Conservation (phyloP, 2,888 invertebrate species). For the Sinohyriopsis cumingii region DNA sequence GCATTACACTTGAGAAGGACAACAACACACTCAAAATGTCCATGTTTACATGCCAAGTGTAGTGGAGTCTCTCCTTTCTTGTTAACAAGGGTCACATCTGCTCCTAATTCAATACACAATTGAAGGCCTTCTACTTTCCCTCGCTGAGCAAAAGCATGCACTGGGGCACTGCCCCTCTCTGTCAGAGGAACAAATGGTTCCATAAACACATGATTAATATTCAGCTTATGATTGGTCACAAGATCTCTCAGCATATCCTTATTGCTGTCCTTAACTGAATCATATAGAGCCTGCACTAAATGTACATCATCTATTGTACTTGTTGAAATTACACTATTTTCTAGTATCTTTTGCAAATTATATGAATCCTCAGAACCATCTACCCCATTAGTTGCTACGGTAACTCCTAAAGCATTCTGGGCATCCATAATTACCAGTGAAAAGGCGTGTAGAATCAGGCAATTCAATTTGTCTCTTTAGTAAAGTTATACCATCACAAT, state of each 20-base stretch:
- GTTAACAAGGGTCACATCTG: conserved; percentile 41
- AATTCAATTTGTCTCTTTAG: no score
- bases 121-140: conserved; percentile 39
- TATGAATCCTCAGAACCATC: no score
- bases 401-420: no score
- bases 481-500: no score
- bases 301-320: no score
- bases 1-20: conserved; percentile 41
- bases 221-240: conserved; percentile 14
- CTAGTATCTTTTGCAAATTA: no score
- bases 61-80: conserved; percentile 54
- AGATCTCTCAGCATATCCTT: conserved; percentile 25
- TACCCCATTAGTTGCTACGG: no score
- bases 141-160: conserved; percentile 47
- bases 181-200: conserved; percentile 45
- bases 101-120: conserved; percentile 45
- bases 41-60: conserved; percentile 57
- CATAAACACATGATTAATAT: conserved; percentile 50
- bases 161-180: conserved; percentile 43
- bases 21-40: conserved; percentile 44
- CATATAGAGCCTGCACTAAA: no score
- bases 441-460: no score
- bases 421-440: no score
- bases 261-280: conserved; percentile 27
- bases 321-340: no score